These are phyloP conservation scores for Gouania willdenowi DNA, from an alignment of 2,797 vertebrate species.

Conservation along the genomic window DNA sequence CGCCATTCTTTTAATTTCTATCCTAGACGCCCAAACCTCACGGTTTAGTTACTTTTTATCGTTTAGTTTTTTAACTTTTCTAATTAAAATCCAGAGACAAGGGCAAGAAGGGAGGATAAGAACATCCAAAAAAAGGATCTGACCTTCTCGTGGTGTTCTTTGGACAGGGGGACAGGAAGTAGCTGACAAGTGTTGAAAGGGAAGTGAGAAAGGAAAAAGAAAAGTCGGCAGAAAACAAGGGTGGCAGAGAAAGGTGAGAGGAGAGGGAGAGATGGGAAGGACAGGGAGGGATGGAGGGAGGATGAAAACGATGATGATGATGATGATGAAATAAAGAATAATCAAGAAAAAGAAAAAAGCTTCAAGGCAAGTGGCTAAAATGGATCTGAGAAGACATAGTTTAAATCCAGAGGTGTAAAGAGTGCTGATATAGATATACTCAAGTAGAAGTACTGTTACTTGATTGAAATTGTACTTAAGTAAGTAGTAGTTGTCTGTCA, in stretches of 20 bases:
- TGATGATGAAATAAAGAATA: conserved; percentile 31
- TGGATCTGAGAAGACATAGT: conserved; percentile 23
- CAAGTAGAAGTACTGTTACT: too few relatives aligned
- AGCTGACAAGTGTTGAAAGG: conserved; percentile 69
- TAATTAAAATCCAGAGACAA: conserved; percentile 60
- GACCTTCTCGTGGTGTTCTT: conserved; percentile 57
- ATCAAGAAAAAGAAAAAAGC: conserved; percentile 7
- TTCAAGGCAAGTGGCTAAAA: conserved; percentile 15
- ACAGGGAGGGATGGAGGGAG: conserved; percentile 4
- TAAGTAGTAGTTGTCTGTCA: too few relatives aligned
- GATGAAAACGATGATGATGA: conserved; percentile 35
- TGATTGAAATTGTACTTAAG: too few relatives aligned
- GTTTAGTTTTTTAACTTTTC: too few relatives aligned
- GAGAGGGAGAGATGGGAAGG: conserved; percentile 2
- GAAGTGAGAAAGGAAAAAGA: conserved; percentile 51
- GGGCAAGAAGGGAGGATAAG: conserved; percentile 42
- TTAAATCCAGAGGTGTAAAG: too few relatives aligned
- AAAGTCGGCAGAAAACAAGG: conserved; percentile 14
- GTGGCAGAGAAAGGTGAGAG: conserved; percentile 37
- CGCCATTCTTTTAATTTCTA: too few relatives aligned
- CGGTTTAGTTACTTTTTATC: too few relatives aligned
- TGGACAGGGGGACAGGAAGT: conserved; percentile 58
- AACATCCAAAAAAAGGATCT: conserved; percentile 26
- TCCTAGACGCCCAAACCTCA: too few relatives aligned
- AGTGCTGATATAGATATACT: too few relatives aligned